These are phyloP conservation scores for Verasper variegatus DNA, from an alignment of 2,113 vertebrate species.

Conservation along the genomic window DNA sequence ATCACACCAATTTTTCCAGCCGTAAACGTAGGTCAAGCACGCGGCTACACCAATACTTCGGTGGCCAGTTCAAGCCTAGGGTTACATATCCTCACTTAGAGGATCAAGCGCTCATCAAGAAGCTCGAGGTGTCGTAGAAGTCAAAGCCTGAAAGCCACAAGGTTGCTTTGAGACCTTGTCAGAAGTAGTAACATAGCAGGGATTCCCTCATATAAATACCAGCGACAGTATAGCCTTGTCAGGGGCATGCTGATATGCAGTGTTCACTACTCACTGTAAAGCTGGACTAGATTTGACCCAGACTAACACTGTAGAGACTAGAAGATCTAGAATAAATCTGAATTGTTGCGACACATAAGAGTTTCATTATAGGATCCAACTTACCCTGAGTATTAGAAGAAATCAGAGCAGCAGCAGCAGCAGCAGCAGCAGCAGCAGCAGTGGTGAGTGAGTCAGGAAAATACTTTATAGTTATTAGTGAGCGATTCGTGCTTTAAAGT, in stretches of 20 bases:
- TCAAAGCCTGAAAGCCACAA: conserved; percentile 21
- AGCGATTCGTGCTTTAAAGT: conserved; percentile 67
- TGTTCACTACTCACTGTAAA: conserved; percentile 30
- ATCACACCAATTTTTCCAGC: conserved; percentile 37
- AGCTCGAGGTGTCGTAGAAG: conserved; percentile 25
- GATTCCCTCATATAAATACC: conserved; percentile 53
- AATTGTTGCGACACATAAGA: too few relatives aligned
- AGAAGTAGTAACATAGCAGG: conserved; percentile 53
- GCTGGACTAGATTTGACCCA: background rate
- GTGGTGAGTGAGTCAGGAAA: conserved; percentile 49
- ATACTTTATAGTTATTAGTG: conserved; percentile 67
- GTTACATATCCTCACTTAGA: conserved; percentile 27
- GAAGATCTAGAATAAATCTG: too few relatives aligned
- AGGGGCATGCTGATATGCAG: conserved; percentile 3
- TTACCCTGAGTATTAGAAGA: conserved; percentile 70
- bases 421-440: conserved; percentile 40
- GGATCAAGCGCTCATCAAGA: conserved; percentile 24
- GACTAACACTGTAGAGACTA: too few relatives aligned
- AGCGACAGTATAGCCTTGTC: background rate
- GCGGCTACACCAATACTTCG: background rate
- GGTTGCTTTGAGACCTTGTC: conserved; percentile 52
- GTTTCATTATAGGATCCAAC: conserved; percentile 39
- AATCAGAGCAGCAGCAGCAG: conserved; percentile 43
- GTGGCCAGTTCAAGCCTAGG: conserved; percentile 26
- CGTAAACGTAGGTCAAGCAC: conserved; percentile 19